Evolutionary conservation across 1,140 invertebrate genomes (phyloP), one percentile per base, ranked within the genome.

Genomic region (Drosophila lini): DNA sequence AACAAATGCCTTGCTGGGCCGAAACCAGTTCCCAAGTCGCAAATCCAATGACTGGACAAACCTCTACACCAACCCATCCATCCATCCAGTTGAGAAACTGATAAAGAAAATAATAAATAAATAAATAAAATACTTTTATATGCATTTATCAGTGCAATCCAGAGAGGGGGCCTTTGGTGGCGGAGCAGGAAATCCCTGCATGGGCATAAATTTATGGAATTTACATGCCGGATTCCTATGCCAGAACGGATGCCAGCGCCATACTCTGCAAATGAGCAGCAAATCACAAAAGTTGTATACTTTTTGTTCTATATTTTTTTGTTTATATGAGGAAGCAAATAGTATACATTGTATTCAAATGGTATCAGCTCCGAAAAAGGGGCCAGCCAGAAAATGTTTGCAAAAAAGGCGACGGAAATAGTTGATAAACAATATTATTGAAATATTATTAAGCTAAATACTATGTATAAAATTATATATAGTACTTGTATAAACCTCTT

Each of bases 161-260:
- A 53, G 11, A 9, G 6, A 13, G 19, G 10, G 19, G 22, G 13
- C 25, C 25, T 28, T 28, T 3, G 5, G 5, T 11, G 22, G 40
- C 10, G n/a, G 34, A 65, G 45, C 65, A 67, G 65, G 65, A 69
- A 69, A 55, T 55, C 65, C 65, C 42, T 71, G 68, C 65, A 59
- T 61, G 55, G 71, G 80, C 62, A 82, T 82, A 73, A 56, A 42
- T 60, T 61, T 79, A 44, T 76, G 73, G 60, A 81, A 77, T 81
- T 81, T 71, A 70, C 52, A 68, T 71, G 53, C 44, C 68, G 15
- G 36, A 71, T 71, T 70, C 42, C 64, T 45, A 71, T 48, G 50
- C 7, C 68, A 58, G 28, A 71, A 59, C 67, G 68, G 53, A 71
- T 70, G 68, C 68, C 68, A 71, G 65, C 42, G 68, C 67, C 52